Percentiles rank a stretch among this genome's conserved stretches.
phyloP scores from a whole-genome alignment of 2,888 invertebrate species.

The Tineola bisselliella region DNA sequence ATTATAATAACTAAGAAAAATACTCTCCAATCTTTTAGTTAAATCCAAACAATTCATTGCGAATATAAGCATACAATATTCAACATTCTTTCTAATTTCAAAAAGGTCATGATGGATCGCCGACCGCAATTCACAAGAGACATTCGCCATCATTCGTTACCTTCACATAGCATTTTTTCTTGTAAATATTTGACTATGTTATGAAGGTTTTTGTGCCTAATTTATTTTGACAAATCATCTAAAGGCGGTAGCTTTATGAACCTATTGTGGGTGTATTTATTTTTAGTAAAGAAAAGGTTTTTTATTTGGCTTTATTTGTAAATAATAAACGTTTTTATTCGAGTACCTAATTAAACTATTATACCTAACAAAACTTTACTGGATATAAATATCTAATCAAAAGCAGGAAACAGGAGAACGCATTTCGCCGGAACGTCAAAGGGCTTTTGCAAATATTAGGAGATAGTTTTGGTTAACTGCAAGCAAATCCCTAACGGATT shows the following conservation, averaged over 20 bases:
- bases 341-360: no score
- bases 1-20: neutral
- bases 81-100: constrained; percentile 5
- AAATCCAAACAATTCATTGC: neutral
- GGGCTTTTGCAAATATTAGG: constrained; percentile 23
- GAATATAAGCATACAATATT: neutral
- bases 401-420: neutral
- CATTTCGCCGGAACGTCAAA: neutral
- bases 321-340: no score
- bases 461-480: constrained; percentile 44
- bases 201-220: constrained; percentile 58
- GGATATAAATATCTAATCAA: neutral
- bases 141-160: constrained; percentile 36
- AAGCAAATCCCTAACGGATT: constrained; percentile 39
- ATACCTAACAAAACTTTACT: neutral
- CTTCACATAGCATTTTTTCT: constrained; percentile 19
- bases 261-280: neutral
- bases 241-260: constrained; percentile 22
- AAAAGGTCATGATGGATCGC: constrained; percentile 52
- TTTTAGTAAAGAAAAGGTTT: no score
- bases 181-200: constrained; percentile 59
- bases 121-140: constrained; percentile 50
- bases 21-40: neutral
- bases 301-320: no score
- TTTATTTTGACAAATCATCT: constrained; percentile 67